These are phyloP conservation scores for Deilephila porcellus DNA, from an alignment of 2,888 invertebrate species.

Conservation along the genomic window DNA sequence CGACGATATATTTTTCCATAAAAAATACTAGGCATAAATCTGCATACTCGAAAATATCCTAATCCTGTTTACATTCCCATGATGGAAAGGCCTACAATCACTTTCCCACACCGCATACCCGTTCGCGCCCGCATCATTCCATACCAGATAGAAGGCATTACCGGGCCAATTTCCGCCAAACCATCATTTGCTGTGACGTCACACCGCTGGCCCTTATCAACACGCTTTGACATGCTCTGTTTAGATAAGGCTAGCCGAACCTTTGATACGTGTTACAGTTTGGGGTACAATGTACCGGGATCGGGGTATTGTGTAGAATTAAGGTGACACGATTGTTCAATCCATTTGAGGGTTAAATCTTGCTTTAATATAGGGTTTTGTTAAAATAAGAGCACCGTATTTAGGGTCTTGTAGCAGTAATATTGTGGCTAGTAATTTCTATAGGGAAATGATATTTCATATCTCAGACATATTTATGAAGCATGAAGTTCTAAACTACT, in stretches of 20 bases:
- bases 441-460: too few species aligned
- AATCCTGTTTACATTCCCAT: neutral
- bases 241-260: conserved; percentile 20
- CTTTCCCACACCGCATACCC: neutral
- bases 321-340: neutral
- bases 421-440: too few species aligned
- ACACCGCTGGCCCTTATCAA: conserved; percentile 27
- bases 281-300: neutral
- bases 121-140: conserved; percentile 22
- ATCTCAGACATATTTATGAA: too few species aligned
- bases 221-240: conserved; percentile 8
- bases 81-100: conserved; percentile 10
- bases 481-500: too few species aligned
- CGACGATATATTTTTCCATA: too few species aligned
- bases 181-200: conserved; percentile 42
- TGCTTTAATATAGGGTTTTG: too few species aligned
- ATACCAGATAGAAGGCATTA: conserved; percentile 37
- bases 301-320: too few species aligned
- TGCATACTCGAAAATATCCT: neutral
- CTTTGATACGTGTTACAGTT: conserved; percentile 4
- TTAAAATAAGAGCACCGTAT: too few species aligned
- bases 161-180: conserved; percentile 43
- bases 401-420: too few species aligned
- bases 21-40: too few species aligned
- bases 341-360: too few species aligned